Base-by-base conservation (phyloP, 2,888 invertebrate species). In the Endomychus coccineus region DNA sequence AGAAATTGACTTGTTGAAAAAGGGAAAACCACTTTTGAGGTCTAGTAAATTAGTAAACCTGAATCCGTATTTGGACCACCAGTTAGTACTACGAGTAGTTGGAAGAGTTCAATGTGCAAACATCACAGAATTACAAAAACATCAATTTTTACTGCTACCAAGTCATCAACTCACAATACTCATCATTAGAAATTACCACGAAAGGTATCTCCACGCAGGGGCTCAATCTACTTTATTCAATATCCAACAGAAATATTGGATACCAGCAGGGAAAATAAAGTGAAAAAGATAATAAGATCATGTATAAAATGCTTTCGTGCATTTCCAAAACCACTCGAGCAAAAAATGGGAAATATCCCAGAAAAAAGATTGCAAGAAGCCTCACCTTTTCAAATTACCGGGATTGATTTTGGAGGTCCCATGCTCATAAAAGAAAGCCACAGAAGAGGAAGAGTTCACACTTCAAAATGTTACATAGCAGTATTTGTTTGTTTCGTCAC, bases 401-500 rank as follows among this genome's bases (percentile, higher is more conserved):
- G 29, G 7, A 7, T 15, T 6, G 29, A 29, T 10, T 29, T 15
- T 29, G 29, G 15, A 15, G 29, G 29, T 6, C 29, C 29, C 6
- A 15, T 29, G 7, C 6, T n/a, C 12, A 15, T 29, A 29, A 29
- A 29, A 16, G 11, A 7, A 9, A 10, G 27, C 10, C 9, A 7
- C 6, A 27, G 21, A 21, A 7, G 7, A 21, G 6, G 21, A 7
- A 9, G 21, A 21, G n/a, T n/a, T n/a, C n/a, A n/a, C n/a, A n/a
- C n/a, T n/a, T n/a, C n/a, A n/a, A 21, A 21, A 21, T 6, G 7
- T 9, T 21, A 21, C 9, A 7, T 21, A 21, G 6, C 7, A 6
- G 6, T 21, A 21, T 21, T 21, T 9, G 9, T 34, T 11, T 34
- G 34, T 15, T 33, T 34, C 5, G n/a, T 14, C 5, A 34, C 34